Base-by-base conservation (phyloP, 2,113 vertebrate species). In the Nothobranchius furzeri region DNA sequence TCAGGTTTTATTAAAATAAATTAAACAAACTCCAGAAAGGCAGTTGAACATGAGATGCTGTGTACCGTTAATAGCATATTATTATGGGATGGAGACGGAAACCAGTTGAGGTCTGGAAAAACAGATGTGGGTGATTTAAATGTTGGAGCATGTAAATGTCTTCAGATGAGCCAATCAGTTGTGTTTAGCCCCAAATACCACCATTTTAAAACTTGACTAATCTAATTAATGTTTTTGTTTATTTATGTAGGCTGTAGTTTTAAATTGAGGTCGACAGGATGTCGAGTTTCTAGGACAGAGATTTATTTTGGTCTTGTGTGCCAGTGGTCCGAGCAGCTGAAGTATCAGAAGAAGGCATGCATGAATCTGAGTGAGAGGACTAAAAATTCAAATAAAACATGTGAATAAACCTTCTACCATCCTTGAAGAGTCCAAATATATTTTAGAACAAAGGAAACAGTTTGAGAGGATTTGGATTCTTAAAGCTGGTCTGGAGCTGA, bases 341-440 rank as follows among this genome's bases (percentile, higher is more conserved):
- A 67, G 74, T 62, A 77, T 60, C 17, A 70, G 60, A 55, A 83
- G 40, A 83, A 83, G 82, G 79, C 87, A 88, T 91, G 90, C 87
- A 87, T 71, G 72, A 84, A 57, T 87, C 66, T 67, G 79, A 73
- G 72, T 66, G 69, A 68, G 50, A 78, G 78, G 60, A 11, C 59
- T 79, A 82, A 69, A 46, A 79, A 20, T 20, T 20, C 20, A 20
- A 20, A 73, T 30, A 13, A 69, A 86, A 76, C 51, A 15, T 42
- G 76, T 79, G 60, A 87, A 64, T 72, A 68, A 73, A 66, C 67
- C 24, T 59, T 83, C 78, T 64, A 59, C 85, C 67, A 57, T 61
- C 68, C 35, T 35, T 46, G 13, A 65, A 79, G 64, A 72, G 85
- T 77, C 79, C 68, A 84, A 76, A 85, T 70, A 82, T 70, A 69